Base-by-base conservation (phyloP, 1,140 invertebrate species). In the Lasaia peninsularis region DNA sequence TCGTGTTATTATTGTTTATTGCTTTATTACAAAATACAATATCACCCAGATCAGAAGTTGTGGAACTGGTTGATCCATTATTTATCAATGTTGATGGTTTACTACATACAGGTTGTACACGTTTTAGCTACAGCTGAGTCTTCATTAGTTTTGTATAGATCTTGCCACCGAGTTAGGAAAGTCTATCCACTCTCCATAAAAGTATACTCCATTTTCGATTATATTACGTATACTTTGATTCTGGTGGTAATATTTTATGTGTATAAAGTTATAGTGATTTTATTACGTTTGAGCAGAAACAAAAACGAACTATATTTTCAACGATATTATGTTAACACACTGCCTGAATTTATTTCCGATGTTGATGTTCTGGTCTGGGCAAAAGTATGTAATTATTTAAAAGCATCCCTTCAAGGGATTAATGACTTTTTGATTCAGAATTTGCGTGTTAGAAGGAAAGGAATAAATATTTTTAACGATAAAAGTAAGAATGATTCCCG, bases 301-400 rank as follows among this genome's bases (percentile, higher is more conserved):
- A 44, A 32, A 3, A 28, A 14, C 5, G 2, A n/a, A 6, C 24
- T 35, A 12, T 40, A 12, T 12, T 8, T 37, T 14, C 9, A 11
- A 28, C 14, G 35, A 40, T 54, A 55, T 55, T 24, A 20, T 40
- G 2, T 40, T 3, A 44, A 16, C 34, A 9, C 12, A 10, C 28
- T 44, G 11, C 6, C 20, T 11, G 35, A 35, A n/a, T 44, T 40
- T 24, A 4, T 28, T 12, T 10, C 1, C n/a, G 35, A 55, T 10
- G 10, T 55, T 10, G 53, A 55, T 16, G 0, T 55, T 14, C 34
- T 55, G 9, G 11, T 55, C 12, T 55, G 53, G 53, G 21, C 37
- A 5, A 55, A 44, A 37, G 44, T 55, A 28, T 55, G 53, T 20
- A 5, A 20, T 40, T 55, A 55, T 28, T 28, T 55, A 37, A 55